These are phyloP conservation scores for Dynastes hyllus DNA, from an alignment of 2,888 invertebrate genomes.

Conservation along the genomic window DNA sequence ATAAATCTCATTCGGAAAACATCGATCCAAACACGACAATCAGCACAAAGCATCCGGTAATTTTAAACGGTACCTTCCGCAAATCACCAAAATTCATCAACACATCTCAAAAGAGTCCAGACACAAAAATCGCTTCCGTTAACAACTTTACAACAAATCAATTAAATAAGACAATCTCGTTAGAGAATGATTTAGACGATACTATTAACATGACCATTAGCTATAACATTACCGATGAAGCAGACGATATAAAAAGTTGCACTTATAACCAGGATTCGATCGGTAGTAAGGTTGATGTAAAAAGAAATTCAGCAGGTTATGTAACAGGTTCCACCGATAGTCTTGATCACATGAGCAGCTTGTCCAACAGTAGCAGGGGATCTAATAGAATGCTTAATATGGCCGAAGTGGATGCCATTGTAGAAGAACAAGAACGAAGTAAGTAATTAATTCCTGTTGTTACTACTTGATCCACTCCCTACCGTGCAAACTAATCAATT, in stretches of 20 bases:
- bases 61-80: slow-evolving; percentile 53
- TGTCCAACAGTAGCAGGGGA: slow-evolving; percentile 66
- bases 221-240: slow-evolving; percentile 49
- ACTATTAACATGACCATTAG: slow-evolving; percentile 49
- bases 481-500: too few relatives aligned
- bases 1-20: slow-evolving; percentile 56
- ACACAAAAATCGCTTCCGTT: slow-evolving; percentile 9
- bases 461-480: too few relatives aligned
- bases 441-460: slow-evolving; percentile 55
- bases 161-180: slow-evolving; percentile 48
- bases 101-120: slow-evolving; percentile 22
- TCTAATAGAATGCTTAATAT: slow-evolving; percentile 67
- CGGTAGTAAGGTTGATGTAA: slow-evolving; percentile 49
- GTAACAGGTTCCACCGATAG: slow-evolving; percentile 69
- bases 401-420: slow-evolving; percentile 68
- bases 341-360: slow-evolving; percentile 68
- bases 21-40: slow-evolving; percentile 58
- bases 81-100: slow-evolving; percentile 53
- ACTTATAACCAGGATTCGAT: slow-evolving; percentile 30
- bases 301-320: slow-evolving; percentile 57
- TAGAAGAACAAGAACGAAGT: slow-evolving; percentile 68
- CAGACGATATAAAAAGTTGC: slow-evolving; percentile 50
- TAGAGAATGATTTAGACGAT: slow-evolving; percentile 56
- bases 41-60: slow-evolving; percentile 43
- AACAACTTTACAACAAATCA: slow-evolving; percentile 44